These are phyloP conservation scores for Nibea coibor DNA, from an alignment of 2,113 vertebrate species.

Conservation along the genomic window DNA sequence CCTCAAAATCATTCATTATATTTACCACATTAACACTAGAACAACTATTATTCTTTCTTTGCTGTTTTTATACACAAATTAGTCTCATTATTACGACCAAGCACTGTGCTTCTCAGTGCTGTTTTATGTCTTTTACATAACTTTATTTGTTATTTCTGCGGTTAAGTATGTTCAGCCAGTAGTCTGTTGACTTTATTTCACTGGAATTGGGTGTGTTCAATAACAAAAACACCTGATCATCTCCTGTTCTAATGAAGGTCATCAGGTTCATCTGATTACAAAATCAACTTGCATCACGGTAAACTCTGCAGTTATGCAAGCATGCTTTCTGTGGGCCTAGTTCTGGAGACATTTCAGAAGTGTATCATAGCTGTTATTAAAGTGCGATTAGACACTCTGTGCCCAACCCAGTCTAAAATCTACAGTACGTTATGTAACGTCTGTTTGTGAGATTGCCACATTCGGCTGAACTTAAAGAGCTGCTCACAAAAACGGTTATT, in stretches of 20 bases:
- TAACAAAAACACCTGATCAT: neutral
- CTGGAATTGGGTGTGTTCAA: neutral
- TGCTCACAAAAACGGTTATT: neutral
- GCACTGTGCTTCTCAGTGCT: too few species aligned
- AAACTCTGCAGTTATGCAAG: constrained; percentile 2
- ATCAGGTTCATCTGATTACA: neutral
- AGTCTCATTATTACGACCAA: too few species aligned
- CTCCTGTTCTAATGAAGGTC: neutral
- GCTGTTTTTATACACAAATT: too few species aligned
- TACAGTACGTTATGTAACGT: neutral
- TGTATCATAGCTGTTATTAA: neutral
- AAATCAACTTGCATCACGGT: neutral
- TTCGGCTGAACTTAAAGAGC: neutral
- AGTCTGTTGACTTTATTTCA: neutral
- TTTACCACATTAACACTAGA: too few species aligned
- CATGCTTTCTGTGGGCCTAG: neutral
- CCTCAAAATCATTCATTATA: too few species aligned
- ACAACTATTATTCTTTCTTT: too few species aligned
- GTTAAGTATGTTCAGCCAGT: neutral
- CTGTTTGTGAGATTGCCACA: neutral
- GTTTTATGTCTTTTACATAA: too few species aligned
- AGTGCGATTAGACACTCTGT: neutral
- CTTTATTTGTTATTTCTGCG: too few species aligned
- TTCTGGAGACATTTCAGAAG: neutral
- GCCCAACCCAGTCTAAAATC: neutral